Evolutionary conservation across 35 echinoderm and acorn worm genomes (phyloP).

Genomic region (Heliocidaris tuberculata): DNA sequence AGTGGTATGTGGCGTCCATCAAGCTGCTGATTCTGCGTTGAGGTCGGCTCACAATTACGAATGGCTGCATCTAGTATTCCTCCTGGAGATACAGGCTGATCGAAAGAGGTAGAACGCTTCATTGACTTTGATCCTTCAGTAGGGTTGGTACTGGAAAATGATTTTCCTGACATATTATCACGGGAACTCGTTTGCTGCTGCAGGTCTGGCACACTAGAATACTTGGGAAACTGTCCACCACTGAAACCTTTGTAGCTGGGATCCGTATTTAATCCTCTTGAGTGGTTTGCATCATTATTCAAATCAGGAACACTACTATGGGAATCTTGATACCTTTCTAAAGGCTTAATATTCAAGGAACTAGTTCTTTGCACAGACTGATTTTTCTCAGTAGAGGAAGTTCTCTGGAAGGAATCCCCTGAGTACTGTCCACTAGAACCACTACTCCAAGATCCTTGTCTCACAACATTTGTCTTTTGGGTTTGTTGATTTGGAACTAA

Average conservation of each 20-base stretch:
- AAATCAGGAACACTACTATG: slow-evolving; percentile 36
- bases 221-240: slow-evolving; percentile 25
- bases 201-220: slow-evolving; percentile 58
- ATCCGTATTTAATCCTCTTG: background rate
- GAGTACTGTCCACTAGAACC: background rate
- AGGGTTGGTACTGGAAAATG: background rate
- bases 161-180: background rate
- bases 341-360: slow-evolving; percentile 22
- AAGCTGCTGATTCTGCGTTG: background rate
- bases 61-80: slow-evolving; percentile 18
- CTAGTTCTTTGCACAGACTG: background rate
- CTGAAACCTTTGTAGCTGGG: background rate
- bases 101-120: background rate
- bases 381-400: background rate
- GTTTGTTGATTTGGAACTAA: background rate
- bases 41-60: background rate
- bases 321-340: background rate
- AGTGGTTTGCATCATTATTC: background rate
- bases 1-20: slow-evolving; percentile 17
- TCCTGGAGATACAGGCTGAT: background rate
- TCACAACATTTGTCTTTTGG: slow-evolving; percentile 21
- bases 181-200: slow-evolving; percentile 1
- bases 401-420: background rate
- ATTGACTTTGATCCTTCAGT: background rate
- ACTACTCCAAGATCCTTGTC: slow-evolving; percentile 66